Conservation (phyloP, 2,888 invertebrate genomes). For the Aethes cnicana region DNA sequence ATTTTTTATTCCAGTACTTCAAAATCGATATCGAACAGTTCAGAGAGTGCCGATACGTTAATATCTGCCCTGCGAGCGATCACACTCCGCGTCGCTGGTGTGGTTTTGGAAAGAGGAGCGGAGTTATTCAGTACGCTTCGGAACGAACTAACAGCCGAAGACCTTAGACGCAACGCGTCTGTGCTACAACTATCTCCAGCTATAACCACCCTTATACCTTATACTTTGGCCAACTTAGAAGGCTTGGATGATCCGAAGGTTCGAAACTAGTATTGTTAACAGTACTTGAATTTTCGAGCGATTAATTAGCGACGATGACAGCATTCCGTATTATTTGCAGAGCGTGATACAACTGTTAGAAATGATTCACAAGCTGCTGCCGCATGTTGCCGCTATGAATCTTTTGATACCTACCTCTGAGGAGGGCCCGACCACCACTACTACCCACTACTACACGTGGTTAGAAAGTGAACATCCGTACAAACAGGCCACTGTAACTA, state of each 20-base stretch:
- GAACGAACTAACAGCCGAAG: constrained; percentile 83
- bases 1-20: constrained; percentile 41
- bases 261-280: constrained; percentile 19
- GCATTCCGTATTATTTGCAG: constrained; percentile 67
- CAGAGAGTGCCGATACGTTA: constrained; percentile 55
- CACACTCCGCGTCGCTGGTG: constrained; percentile 88
- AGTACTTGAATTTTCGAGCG: not conserved
- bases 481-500: constrained; percentile 91
- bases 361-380: constrained; percentile 93
- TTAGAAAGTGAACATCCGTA: constrained; percentile 99
- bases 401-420: constrained; percentile 74
- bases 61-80: constrained; percentile 57
- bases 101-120: constrained; percentile 89
- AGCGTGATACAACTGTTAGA: constrained; percentile 93
- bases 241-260: constrained; percentile 92
- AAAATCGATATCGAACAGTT: constrained; percentile 43
- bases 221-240: constrained; percentile 92
- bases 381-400: constrained; percentile 93
- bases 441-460: constrained; percentile 94
- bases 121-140: constrained; percentile 90
- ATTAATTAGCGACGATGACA: constrained; percentile 1
- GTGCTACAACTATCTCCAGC: constrained; percentile 75
- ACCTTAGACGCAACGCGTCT: constrained; percentile 57
- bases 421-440: constrained; percentile 78
- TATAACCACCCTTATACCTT: constrained; percentile 90